phyloP scores from a whole-genome alignment of 2,888 invertebrate species.

The Ypsolopha scabrella region DNA sequence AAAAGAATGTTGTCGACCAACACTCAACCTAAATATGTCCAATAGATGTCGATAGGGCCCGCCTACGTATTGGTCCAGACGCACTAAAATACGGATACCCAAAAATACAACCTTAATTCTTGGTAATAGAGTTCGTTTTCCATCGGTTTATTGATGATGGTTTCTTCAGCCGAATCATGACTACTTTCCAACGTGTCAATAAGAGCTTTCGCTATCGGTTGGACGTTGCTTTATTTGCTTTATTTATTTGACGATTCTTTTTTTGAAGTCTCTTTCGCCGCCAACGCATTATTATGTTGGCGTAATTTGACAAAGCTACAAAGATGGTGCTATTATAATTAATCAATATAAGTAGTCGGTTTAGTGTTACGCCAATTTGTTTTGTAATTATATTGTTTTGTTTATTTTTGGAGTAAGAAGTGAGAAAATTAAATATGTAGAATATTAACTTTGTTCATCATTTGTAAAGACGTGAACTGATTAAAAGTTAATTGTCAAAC shows the following conservation, averaged over 20 bases:
- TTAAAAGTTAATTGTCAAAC: too few species aligned
- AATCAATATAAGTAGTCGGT: not conserved
- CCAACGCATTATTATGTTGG: not conserved
- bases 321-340: not conserved
- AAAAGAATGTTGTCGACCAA: conserved; percentile 25
- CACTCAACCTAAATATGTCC: conserved; percentile 55
- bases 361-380: not conserved
- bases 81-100: not conserved
- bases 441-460: too few species aligned
- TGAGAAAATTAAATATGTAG: too few species aligned
- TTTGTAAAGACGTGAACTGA: too few species aligned
- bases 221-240: conserved; percentile 37
- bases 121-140: conserved; percentile 22
- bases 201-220: conserved; percentile 66
- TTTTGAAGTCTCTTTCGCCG: conserved; percentile 14
- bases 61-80: conserved; percentile 24
- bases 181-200: conserved; percentile 67
- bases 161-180: conserved; percentile 20
- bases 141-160: conserved; percentile 11
- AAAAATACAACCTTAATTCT: conserved; percentile 11
- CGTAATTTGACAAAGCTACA: not conserved
- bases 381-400: not conserved
- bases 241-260: conserved; percentile 46
- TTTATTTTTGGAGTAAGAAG: too few species aligned
- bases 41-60: conserved; percentile 38